Base-by-base conservation (phyloP, 2,113 vertebrate species). In the Cinclus cinclus region DNA sequence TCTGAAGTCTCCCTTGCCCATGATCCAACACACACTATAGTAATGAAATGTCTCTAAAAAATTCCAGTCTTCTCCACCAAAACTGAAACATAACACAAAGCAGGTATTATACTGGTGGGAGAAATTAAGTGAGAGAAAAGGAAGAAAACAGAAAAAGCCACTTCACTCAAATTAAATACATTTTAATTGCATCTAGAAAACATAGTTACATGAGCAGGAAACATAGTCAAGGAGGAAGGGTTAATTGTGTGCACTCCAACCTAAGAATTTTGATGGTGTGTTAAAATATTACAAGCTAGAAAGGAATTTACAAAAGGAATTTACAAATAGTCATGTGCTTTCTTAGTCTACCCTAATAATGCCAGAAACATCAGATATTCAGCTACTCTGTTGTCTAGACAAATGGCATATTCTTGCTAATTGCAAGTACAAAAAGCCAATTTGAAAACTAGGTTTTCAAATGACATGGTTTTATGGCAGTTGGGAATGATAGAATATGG, bases 221-320 rank as follows among this genome's bases (percentile, higher is more conserved):
- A 56, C 15, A 35, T 22, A n/a, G 49, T 41, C 4, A 2, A 67
- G 65, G 67, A 81, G 25, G 11, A 46, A 71, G 47, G 27, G 53
- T 87, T 94, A 84, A 87, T 74, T 80, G 41, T 39, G 5, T 78
- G 67, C 25, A 81, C 82, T 67, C 33, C n/a, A 67, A 67, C 22
- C 12, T 58, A 90, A 81, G 75, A 94, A 92, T 86, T 94, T 63
- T 86, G 47, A 68, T 88, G 47, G 22, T 4, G 4, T 90, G 77
- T 70, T 94, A 77, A 86, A 94, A 92, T 83, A 63, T 41, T 76
- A 59, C 13, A 13, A 44, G 8, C 41, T 83, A 39, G 75, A 86
- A 90, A 93, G 81, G 82, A 92, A 92, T 95, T 92, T 91, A 56
- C 37, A 67, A 67, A 77, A 94, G 80, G 78, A 91, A 91, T 95